These are phyloP conservation scores for Lanistes nyassanus DNA, from an alignment of 1,140 invertebrate species.

Conservation along the genomic window DNA sequence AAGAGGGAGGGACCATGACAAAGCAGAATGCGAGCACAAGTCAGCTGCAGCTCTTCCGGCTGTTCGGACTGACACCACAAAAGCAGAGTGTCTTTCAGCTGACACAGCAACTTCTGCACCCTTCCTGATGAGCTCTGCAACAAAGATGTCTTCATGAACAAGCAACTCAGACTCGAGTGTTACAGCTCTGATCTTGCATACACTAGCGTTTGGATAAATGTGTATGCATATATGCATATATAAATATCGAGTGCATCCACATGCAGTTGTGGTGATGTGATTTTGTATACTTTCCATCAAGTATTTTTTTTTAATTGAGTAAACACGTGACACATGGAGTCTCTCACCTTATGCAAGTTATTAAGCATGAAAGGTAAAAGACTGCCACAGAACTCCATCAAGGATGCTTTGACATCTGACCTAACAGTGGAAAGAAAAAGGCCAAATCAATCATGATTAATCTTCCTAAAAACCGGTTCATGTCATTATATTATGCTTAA, in stretches of 20 bases:
- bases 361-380: slow-evolving; percentile 12
- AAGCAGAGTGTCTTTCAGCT: slow-evolving; percentile 30
- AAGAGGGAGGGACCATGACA: slow-evolving; percentile 40
- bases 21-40: slow-evolving; percentile 35
- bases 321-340: not conserved
- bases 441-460: too few relatives aligned
- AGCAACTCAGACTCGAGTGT: too few relatives aligned
- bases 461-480: too few relatives aligned
- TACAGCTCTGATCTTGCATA: too few relatives aligned
- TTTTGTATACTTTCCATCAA: not conserved
- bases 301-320: not conserved
- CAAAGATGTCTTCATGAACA: not conserved
- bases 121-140: not conserved
- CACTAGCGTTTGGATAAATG: not conserved
- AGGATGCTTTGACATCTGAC: slow-evolving; percentile 27
- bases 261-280: not conserved
- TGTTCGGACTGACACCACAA: slow-evolving; percentile 37
- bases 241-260: not conserved
- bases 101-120: not conserved
- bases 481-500: too few relatives aligned
- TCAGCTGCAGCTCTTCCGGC: slow-evolving; percentile 39
- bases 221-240: not conserved
- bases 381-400: slow-evolving; percentile 21
- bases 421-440: slow-evolving; percentile 24
- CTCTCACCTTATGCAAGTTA: not conserved